These are phyloP conservation scores for Acyrthosiphon pisum DNA, from an alignment of 1,140 invertebrate genomes.

Conservation along the genomic window DNA sequence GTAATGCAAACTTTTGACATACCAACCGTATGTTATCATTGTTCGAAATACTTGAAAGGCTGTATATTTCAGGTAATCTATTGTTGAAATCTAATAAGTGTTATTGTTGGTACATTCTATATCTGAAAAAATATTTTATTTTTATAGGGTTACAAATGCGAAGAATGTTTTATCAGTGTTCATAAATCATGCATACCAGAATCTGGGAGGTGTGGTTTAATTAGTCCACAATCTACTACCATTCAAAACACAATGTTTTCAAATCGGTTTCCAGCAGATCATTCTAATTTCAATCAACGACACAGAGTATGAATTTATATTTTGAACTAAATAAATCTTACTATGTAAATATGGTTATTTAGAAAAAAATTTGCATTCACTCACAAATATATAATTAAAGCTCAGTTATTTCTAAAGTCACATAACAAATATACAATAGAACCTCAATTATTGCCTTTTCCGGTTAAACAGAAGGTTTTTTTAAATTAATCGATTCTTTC, in stretches of 20 bases:
- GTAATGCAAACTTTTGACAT: conserved; percentile 85
- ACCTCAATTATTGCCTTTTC: no score
- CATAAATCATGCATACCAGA: conserved; percentile 80
- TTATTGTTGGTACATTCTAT: conserved; percentile 36
- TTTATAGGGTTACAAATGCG: conserved; percentile 78
- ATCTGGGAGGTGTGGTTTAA: conserved; percentile 74
- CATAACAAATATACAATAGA: no score
- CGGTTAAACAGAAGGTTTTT: no score
- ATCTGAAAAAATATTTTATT: conserved; percentile 54
- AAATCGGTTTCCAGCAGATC: conserved; percentile 36
- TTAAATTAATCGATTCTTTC: no score
- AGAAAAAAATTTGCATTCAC: no score
- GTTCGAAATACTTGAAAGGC: conserved; percentile 88
- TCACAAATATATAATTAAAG: no score
- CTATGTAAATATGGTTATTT: no score
- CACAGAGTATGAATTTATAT: conserved; percentile 34
- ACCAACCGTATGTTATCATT: conserved; percentile 81
- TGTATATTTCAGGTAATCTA: conserved; percentile 77
- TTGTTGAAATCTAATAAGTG: conserved; percentile 46
- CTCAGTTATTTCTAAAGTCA: no score
- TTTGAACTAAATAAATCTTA: no score
- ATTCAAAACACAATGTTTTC: conserved; percentile 38
- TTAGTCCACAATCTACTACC: conserved; percentile 66
- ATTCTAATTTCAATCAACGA: conserved; percentile 33
- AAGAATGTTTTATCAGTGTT: conserved; percentile 74